Evolutionary conservation across 1,140 invertebrate genomes (phyloP), one percentile per base, ranked within the genome.

Genomic region (Diachasmimorpha longicaudata): DNA sequence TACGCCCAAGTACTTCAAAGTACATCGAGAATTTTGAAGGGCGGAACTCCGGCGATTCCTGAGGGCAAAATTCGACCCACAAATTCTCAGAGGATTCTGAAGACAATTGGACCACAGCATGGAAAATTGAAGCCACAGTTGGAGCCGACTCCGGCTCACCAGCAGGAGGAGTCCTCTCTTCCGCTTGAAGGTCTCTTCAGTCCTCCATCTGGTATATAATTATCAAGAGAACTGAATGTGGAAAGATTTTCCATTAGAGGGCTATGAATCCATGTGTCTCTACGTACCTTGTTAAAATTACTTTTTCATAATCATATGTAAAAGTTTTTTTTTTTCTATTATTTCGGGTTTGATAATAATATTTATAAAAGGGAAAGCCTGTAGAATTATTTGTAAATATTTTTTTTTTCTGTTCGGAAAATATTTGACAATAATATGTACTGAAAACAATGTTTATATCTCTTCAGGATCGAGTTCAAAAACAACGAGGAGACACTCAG

Each of bases 1-100:
- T 97, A 97, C 81, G 95, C 95, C 9, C 93, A 95, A 85, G 93
- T 97, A 4, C 86, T 95, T 8, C 93, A 94, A 79, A 95, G 94
- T 80, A 94, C 93, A 0, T 94, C 93, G 0, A 91, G 90, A 82
- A 90, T 91, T 75, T 84, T 92, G 75, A 84, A 84, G 13, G 74
- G 77, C 0, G 74, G 66, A 0, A 52, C 74, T 0, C 71, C 71
- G 11, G 68, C 77, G 37, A 10, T 75, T 3, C 21, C 70, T 2
- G 85, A 85, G 13, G 83, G 79, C 0, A 93, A 93, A 87, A 93
- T 94, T 76, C 89, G 90, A 48, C 93, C 93, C 0, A 91, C 90
- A n/a, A 91, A 90, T 23, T 90, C 92, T 0, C 90, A 93, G 55
- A 90, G 92, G 81, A 94, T 95, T 70, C 79, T 94, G 39, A 95